Evolutionary conservation across 37 sponge, comb jelly and placozoan species (phyloP), one percentile per base, ranked within the genome.

Genomic region (Theonella swinhoei): DNA sequence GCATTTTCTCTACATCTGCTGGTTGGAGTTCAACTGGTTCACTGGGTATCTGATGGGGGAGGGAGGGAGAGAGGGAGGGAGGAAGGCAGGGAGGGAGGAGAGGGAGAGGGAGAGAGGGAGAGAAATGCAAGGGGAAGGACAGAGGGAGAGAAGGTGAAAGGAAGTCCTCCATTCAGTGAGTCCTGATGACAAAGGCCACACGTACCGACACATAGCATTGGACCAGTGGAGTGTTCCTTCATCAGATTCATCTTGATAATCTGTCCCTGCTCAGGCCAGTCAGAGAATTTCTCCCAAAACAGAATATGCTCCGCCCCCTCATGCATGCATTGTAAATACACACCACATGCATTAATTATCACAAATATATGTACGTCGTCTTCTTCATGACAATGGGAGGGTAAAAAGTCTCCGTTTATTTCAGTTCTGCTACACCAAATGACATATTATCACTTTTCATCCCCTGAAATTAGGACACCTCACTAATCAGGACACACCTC

Each of bases 211-310:
- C 19, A 20, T 11, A 20, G 9, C 69, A 11, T 25, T 22, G 8
- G 25, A 67, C 31, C 69, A 28, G 74, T 35, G 24, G 38, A 82
- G 40, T 92, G 91, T 25, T 92, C 96, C 61, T n/a, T n/a, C n/a
- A n/a, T n/a, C n/a, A n/a, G n/a, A n/a, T 98, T 98, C 94, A 94
- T 98, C 68, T 95, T 98, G 63, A 98, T 95, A 32, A 95, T 93
- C n/a, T 95, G 68, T 20, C 91, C 87, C 19, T 85, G 88, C 68
- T 93, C 98, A 3, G 96, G 96, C 98, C 98, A 98, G 54, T 98
- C 98, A 78, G 88, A 62, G 67, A 98, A 98, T 83, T 98, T 98
- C 85, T 98, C 98, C 59, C 91, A 81, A 71, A 98, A 88, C 28
- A 96, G 76, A 65, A 96, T 87, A 25, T 78, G 75, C 83, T 96